These are phyloP conservation scores for Falco columbarius DNA, from an alignment of 2,797 vertebrate species.

Conservation along the genomic window DNA sequence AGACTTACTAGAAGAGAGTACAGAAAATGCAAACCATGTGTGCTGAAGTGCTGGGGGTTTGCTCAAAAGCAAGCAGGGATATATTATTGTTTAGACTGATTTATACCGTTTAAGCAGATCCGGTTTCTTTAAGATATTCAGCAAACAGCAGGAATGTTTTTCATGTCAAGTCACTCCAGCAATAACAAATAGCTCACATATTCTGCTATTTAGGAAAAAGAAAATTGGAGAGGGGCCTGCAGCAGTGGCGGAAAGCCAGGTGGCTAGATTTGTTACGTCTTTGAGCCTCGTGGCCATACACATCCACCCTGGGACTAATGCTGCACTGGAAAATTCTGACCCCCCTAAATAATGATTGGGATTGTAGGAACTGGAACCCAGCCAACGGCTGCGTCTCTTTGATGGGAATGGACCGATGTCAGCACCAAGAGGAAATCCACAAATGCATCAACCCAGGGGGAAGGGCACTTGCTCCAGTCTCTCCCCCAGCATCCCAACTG, in stretches of 20 bases:
- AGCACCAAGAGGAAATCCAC: conserved; percentile 62
- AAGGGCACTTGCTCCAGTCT: conserved; percentile 35
- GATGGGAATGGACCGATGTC: conserved; percentile 49
- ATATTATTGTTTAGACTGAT: conserved; percentile 58
- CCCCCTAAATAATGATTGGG: not conserved
- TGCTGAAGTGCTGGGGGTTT: conserved; percentile 51
- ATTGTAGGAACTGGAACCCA: conserved; percentile 26
- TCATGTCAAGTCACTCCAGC: conserved; percentile 55
- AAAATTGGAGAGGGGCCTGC: conserved; percentile 60
- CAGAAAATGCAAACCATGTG: conserved; percentile 62
- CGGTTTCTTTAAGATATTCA: conserved; percentile 61
- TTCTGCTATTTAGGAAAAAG: conserved; percentile 63
- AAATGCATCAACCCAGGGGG: conserved; percentile 40
- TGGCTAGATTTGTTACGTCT: conserved; percentile 49
- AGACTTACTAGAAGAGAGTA: conserved; percentile 42
- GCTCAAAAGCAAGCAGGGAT: conserved; percentile 43
- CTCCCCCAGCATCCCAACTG: not conserved
- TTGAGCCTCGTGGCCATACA: not conserved
- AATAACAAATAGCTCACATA: conserved; percentile 65
- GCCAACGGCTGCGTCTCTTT: conserved; percentile 17
- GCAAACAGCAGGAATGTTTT: conserved; percentile 62
- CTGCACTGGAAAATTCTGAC: conserved; percentile 55
- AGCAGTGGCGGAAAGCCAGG: conserved; percentile 39
- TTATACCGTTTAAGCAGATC: conserved; percentile 47
- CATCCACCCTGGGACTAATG: not conserved